Evolutionary conservation across 2,888 invertebrate genomes (phyloP), one percentile per base, ranked within the genome.

Genomic region (Bombylius discolor): DNA sequence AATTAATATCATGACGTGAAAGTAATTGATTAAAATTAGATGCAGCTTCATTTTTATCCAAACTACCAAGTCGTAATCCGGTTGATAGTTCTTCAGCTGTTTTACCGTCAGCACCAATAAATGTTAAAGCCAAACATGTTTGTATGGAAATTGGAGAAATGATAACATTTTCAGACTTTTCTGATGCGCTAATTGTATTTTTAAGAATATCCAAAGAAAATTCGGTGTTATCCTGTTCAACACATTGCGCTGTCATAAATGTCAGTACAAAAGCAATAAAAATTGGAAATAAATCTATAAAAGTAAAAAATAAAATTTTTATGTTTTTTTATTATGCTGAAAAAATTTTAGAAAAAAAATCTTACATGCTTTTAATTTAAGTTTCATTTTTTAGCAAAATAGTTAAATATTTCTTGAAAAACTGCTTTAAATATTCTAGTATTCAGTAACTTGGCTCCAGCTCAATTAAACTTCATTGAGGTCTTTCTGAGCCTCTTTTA

Each of bases 71-170:
- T 12, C 79, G 78, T 12, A 87, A 69, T 1, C 79, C 80, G 0
- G 71, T 72, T 47, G 75, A 67, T 32, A 86, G 72, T 67, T 86
- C 81, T 4, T 72, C 67, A 57, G 80, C 78, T 0, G 87, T 86
- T 11, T 71, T 61, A 0, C 82, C 82, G 0, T 76, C 74, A 0
- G 89, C 82, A 0, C 88, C 90, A 67, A 88, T 83, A 52, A 82
- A 83, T 1, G 89, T 76, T 66, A 89, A 79, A 0, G 84, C 82
- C 51, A 87, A 70, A 1, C 85, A 82, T 57, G 87, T 70, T 70
- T 89, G 87, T 57, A 89, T 70, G 13, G 89, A 87, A 56, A 89
- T 75, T 0, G 90, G 89, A 0, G 89, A 90, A 52, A 88, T 68
- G 9, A 89, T 73, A 52, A 88, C 75, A 71, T 89, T 89, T 11